Evolutionary conservation across 2,888 invertebrate genomes (phyloP).

Genomic region (Leptopterna dolabrata): DNA sequence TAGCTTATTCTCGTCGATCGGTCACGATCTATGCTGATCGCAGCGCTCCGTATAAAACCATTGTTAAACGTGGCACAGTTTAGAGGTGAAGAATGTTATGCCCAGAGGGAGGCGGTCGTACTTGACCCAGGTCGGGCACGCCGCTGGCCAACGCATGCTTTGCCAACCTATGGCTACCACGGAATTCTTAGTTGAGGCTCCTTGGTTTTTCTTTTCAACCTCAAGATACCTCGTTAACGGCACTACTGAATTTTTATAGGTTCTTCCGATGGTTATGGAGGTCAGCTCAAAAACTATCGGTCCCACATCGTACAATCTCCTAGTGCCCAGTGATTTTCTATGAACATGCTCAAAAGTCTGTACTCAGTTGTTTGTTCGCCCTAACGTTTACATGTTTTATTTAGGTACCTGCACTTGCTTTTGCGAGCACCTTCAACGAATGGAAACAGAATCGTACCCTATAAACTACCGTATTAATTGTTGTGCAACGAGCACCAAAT

Average conservation of each 20-base stretch:
- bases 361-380: too few relatives aligned
- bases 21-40: not conserved
- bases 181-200: not conserved
- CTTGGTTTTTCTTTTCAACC: conserved; percentile 2
- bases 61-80: conserved; percentile 39
- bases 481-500: too few relatives aligned
- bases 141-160: conserved; percentile 6
- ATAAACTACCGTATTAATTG: too few relatives aligned
- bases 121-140: conserved; percentile 22
- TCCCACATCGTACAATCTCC: not conserved
- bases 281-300: not conserved
- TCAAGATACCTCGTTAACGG: not conserved
- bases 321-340: not conserved
- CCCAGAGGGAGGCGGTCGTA: conserved; percentile 35
- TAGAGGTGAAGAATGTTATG: conserved; percentile 39
- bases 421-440: too few relatives aligned
- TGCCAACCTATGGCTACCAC: conserved; percentile 28
- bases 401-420: too few relatives aligned
- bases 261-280: not conserved
- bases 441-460: too few relatives aligned
- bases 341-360: not conserved
- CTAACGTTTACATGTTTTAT: too few relatives aligned
- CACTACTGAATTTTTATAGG: conserved; percentile 26
- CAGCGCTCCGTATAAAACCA: not conserved
- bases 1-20: not conserved